Evolutionary conservation across 2,113 vertebrate genomes (phyloP).

Genomic region (Synchiropus splendidus): DNA sequence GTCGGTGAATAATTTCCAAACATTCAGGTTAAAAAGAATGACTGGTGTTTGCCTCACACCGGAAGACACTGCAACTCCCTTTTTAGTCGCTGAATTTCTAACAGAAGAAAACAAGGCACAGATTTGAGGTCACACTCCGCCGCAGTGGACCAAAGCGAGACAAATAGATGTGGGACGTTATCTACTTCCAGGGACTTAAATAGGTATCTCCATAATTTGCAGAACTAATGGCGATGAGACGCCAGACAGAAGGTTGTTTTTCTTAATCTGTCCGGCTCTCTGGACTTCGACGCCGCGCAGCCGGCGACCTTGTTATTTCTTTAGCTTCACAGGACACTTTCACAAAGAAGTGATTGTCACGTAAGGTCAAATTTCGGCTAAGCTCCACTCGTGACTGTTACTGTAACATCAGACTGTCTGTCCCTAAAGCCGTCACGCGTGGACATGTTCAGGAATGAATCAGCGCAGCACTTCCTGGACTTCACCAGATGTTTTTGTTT

Average conservation of each 20-base stretch:
- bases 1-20: too few relatives aligned
- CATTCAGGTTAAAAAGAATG: too few relatives aligned
- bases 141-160: too few relatives aligned
- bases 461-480: too few relatives aligned
- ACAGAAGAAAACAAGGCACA: too few relatives aligned
- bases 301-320: constrained; percentile 44
- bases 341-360: constrained; percentile 52
- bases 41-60: too few relatives aligned
- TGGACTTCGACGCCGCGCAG: constrained; percentile 36
- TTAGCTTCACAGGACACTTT: constrained; percentile 36
- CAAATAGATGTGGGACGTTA: too few relatives aligned
- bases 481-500: too few relatives aligned
- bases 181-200: constrained; percentile 1
- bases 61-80: too few relatives aligned
- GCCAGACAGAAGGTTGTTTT: constrained; percentile 36
- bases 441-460: too few relatives aligned
- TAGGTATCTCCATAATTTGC: constrained; percentile 23
- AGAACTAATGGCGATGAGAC: constrained; percentile 28
- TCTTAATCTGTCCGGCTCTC: constrained; percentile 28
- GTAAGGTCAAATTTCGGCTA: constrained; percentile 40
- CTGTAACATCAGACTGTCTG: constrained; percentile 24
- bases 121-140: too few relatives aligned
- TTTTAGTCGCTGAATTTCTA: too few relatives aligned
- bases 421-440: constrained; percentile 5
- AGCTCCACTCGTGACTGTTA: constrained; percentile 40